Evolutionary conservation across 2,888 invertebrate genomes (phyloP).

Genomic region (Phaedon cochleariae): DNA sequence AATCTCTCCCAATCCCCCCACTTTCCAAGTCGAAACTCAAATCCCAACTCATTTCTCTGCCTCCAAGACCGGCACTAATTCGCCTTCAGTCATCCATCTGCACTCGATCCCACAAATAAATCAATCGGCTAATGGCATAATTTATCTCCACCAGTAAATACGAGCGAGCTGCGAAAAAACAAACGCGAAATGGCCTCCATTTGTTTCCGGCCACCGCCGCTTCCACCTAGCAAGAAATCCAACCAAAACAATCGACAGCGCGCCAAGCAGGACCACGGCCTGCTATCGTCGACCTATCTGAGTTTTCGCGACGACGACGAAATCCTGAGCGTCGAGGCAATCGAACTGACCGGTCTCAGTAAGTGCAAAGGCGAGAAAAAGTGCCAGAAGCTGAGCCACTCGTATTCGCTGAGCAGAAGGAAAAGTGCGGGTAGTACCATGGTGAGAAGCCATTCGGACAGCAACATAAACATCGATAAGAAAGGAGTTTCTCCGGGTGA

Average conservation of each 20-base stretch:
- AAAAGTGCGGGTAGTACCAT: constrained; percentile 38
- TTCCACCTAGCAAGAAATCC: constrained; percentile 66
- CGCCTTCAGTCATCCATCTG: constrained; percentile 11
- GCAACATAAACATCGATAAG: constrained; percentile 68
- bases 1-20: not conserved
- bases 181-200: constrained; percentile 64
- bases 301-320: constrained; percentile 68
- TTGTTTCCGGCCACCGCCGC: constrained; percentile 68
- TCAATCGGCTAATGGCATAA: constrained; percentile 31
- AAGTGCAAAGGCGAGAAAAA: constrained; percentile 42
- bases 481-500: constrained; percentile 36
- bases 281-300: constrained; percentile 66
- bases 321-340: constrained; percentile 51
- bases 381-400: constrained; percentile 56
- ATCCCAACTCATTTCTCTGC: constrained; percentile 1
- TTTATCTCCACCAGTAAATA: constrained; percentile 21
- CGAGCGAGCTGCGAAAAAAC: constrained; percentile 25
- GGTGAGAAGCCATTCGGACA: constrained; percentile 75
- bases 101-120: constrained; percentile 14
- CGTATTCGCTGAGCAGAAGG: constrained; percentile 62
- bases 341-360: constrained; percentile 43
- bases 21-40: not conserved
- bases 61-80: constrained; percentile 11
- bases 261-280: constrained; percentile 44
- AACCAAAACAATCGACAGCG: constrained; percentile 31